phyloP scores from a whole-genome alignment of 2,888 invertebrate species.

The Nemotelus nigrinus region DNA sequence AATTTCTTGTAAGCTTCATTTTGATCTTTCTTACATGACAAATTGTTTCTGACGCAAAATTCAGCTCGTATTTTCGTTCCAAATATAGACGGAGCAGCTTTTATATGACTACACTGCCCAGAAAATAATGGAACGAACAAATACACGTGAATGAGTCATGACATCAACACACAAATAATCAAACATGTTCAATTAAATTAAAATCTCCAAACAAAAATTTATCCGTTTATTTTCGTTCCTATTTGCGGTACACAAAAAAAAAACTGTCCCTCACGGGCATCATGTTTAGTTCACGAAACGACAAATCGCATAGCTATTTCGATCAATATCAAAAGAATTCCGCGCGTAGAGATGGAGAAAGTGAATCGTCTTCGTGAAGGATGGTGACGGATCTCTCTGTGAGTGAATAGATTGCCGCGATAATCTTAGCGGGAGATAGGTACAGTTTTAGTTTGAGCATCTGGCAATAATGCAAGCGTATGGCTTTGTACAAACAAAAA shows the following conservation, averaged over 20 bases:
- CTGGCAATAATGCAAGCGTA: not conserved
- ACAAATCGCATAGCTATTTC: too few species aligned
- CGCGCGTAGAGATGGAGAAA: not conserved
- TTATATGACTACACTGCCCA: too few species aligned
- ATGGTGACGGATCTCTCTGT: too few species aligned
- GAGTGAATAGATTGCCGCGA: not conserved
- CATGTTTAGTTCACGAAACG: too few species aligned
- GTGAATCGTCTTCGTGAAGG: not conserved
- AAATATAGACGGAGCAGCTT: too few species aligned
- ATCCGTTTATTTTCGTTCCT: not conserved
- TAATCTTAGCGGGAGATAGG: not conserved
- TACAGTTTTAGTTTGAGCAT: slow-evolving; percentile 3
- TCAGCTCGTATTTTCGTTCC: too few species aligned
- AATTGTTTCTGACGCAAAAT: too few species aligned
- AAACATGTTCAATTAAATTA: slow-evolving; percentile 11
- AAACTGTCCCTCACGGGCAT: too few species aligned
- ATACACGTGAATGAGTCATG: too few species aligned
- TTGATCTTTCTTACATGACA: too few species aligned
- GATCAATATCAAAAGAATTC: not conserved
- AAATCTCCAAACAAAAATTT: slow-evolving; percentile 12
- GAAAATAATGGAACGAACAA: too few species aligned
- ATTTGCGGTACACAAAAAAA: not conserved
- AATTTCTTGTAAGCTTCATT: too few species aligned
- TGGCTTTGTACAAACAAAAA: not conserved
- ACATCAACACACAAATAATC: slow-evolving; percentile 1